phyloP scores from a whole-genome alignment of 2,888 invertebrate species.

The Lycaena phlaeas region DNA sequence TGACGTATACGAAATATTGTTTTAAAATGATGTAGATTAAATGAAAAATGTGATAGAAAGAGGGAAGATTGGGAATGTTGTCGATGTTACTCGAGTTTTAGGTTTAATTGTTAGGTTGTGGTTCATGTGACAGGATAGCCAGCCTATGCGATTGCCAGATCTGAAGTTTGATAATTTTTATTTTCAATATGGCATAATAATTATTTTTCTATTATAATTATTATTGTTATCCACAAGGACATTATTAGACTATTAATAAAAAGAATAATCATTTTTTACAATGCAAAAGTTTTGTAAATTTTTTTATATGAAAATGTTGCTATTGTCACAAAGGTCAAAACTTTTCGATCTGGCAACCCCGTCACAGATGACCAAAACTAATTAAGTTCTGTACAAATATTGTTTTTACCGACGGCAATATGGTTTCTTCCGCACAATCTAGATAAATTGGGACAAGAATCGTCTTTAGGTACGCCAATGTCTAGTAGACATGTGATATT shows the following conservation, averaged over 20 bases:
- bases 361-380: not conserved
- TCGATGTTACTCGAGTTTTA: slow-evolving; percentile 19
- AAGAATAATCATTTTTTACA: no score
- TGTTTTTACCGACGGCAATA: slow-evolving; percentile 3
- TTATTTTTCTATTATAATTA: no score
- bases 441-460: slow-evolving; percentile 45
- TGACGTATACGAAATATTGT: slow-evolving; percentile 62
- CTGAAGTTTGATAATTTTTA: no score
- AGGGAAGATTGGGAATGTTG: slow-evolving; percentile 11
- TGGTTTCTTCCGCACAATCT: slow-evolving; percentile 25
- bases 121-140: slow-evolving; percentile 35
- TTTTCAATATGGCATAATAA: no score
- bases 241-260: no score
- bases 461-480: slow-evolving; percentile 58
- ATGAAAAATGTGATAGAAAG: slow-evolving; percentile 57
- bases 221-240: no score
- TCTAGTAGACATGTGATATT: slow-evolving; percentile 75
- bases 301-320: no score
- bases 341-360: slow-evolving; percentile 23
- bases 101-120: slow-evolving; percentile 60
- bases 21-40: slow-evolving; percentile 37
- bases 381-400: slow-evolving; percentile 7
- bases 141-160: not conserved
- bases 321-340: no score
- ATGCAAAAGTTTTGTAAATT: no score